Percentiles rank a stretch among this genome's conserved stretches.
These are phyloP conservation scores for Pelecanoides urinatrix DNA, from an alignment of 2,113 vertebrate genomes.

Conservation along the genomic window DNA sequence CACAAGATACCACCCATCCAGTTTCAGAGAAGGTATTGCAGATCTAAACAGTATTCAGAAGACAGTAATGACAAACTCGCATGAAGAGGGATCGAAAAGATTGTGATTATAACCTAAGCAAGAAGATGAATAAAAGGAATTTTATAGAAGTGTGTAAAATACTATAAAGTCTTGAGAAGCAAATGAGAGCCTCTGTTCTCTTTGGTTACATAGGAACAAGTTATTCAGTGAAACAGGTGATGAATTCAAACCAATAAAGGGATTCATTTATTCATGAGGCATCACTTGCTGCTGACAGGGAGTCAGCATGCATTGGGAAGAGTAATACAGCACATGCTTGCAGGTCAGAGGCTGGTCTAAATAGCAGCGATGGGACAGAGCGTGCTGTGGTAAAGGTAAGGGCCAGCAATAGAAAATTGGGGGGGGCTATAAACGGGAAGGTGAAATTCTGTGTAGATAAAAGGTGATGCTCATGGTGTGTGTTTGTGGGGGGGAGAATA, in stretches of 20 bases:
- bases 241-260: not conserved
- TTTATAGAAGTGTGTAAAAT: not conserved
- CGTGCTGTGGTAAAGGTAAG: not conserved
- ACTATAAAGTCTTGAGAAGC: not conserved
- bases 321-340: not conserved
- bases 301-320: not conserved
- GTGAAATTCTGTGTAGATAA: not conserved
- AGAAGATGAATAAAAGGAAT: not conserved
- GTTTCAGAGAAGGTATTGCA: not conserved
- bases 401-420: too few species aligned
- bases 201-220: not conserved
- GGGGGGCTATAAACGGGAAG: not conserved
- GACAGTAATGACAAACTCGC: not conserved
- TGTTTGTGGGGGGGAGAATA: not conserved
- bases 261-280: not conserved
- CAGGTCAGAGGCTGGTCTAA: not conserved
- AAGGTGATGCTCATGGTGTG: not conserved
- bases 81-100: not conserved
- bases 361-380: not conserved
- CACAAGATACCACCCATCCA: not conserved
- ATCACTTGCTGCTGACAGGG: not conserved
- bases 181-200: not conserved
- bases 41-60: not conserved
- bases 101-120: not conserved
- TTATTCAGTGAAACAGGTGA: not conserved